Evolutionary conservation across 2,888 invertebrate genomes (phyloP).

Genomic region (Phymatocera aterrima): DNA sequence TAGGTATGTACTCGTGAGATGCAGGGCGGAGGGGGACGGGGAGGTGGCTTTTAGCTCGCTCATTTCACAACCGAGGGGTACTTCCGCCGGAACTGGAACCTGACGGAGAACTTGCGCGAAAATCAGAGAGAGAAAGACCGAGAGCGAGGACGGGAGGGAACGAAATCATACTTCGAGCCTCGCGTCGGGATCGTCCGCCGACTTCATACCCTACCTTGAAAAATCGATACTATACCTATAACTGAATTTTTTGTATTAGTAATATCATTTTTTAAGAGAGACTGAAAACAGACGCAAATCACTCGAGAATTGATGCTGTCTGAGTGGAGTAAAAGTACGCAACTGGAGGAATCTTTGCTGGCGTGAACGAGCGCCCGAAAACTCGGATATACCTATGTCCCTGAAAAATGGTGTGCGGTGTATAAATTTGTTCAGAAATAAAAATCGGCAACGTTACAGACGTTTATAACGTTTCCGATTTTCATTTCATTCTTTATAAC

Average conservation of each 20-base stretch:
- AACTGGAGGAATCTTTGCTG: neutral
- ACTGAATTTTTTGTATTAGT: slow-evolving; percentile 10
- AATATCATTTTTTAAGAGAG: neutral
- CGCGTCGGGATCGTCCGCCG: neutral
- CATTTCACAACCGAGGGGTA: slow-evolving; percentile 61
- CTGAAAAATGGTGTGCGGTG: no score
- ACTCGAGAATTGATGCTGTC: neutral
- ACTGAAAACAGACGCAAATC: neutral
- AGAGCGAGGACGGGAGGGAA: slow-evolving; percentile 37
- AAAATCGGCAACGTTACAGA: no score
- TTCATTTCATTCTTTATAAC: neutral
- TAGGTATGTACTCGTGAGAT: neutral
- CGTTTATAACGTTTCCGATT: no score
- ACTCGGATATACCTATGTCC: no score
- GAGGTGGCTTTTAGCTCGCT: slow-evolving; percentile 58
- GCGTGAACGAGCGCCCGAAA: no score
- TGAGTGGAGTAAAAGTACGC: neutral
- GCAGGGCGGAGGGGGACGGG: slow-evolving; percentile 4
- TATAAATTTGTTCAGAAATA: no score
- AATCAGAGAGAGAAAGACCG: no score
- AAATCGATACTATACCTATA: neutral
- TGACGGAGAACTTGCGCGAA: slow-evolving; percentile 39
- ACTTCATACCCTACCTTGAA: neutral
- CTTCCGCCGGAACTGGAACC: slow-evolving; percentile 55
- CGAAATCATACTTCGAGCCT: slow-evolving; percentile 34